Conservation (phyloP, 2,797 vertebrate genomes). For the Falco cherrug region DNA sequence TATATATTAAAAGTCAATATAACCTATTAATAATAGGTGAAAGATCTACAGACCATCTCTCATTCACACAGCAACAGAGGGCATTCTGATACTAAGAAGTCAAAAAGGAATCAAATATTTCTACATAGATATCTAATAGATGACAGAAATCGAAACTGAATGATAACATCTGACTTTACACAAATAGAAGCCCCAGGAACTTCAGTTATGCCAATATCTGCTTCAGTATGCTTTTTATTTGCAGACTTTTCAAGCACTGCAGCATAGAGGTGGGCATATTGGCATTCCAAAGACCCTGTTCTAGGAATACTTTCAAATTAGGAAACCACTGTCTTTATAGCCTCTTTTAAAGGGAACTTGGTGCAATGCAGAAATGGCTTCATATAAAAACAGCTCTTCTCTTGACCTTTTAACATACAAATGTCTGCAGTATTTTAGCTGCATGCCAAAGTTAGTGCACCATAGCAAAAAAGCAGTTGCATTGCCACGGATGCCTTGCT, state of each 20-base stretch:
- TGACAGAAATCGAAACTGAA: neutral
- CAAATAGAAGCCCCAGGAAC: neutral
- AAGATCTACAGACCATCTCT: neutral
- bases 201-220: neutral
- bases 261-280: neutral
- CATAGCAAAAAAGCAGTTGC: neutral
- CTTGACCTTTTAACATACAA: slow-evolving; percentile 46
- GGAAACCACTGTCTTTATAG: neutral
- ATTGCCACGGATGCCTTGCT: neutral
- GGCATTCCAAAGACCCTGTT: neutral
- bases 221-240: neutral
- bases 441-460: neutral
- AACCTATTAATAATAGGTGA: neutral
- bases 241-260: neutral
- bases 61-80: neutral
- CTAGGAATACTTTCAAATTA: neutral
- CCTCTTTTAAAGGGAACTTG: neutral
- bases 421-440: slow-evolving; percentile 23
- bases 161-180: neutral
- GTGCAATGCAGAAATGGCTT: neutral
- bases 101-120: neutral
- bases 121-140: neutral
- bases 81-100: neutral
- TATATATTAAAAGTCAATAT: neutral
- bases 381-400: neutral